phyloP scores from a whole-genome alignment of 2,797 vertebrate species.

The Sebastiscus albofasciatus region DNA sequence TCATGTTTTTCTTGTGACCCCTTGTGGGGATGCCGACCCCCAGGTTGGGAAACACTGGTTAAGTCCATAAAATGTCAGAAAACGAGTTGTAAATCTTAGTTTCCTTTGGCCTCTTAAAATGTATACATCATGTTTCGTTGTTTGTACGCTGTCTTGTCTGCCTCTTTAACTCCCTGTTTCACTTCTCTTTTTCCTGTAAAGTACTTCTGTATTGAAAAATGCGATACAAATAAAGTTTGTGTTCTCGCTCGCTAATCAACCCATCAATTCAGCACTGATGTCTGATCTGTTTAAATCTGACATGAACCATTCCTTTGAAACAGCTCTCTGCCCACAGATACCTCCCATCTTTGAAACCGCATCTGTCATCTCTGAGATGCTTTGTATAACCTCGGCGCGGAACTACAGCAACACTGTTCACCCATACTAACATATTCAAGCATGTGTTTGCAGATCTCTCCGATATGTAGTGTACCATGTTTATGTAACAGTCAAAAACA shows the following conservation, averaged over 20 bases:
- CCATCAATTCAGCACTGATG: neutral
- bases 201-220: neutral
- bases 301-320: conserved; percentile 12
- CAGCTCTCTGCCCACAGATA: conserved; percentile 18
- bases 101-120: neutral
- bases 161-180: neutral
- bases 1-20: neutral
- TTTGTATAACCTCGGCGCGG: conserved; percentile 51
- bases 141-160: neutral
- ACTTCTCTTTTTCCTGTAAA: neutral
- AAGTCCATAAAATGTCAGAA: neutral
- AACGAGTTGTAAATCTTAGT: neutral
- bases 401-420: conserved; percentile 35
- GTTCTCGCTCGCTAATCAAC: neutral
- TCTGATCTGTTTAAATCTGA: conserved; percentile 13
- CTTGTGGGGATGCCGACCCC: neutral
- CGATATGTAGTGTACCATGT: conserved; percentile 47
- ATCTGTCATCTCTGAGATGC: conserved; percentile 55
- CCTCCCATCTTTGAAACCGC: conserved; percentile 48
- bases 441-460: conserved; percentile 44
- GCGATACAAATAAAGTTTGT: neutral
- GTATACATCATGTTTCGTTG: neutral
- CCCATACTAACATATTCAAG: conserved; percentile 23
- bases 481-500: conserved; percentile 65
- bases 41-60: neutral